These are phyloP conservation scores for Callinectes sapidus DNA, from an alignment of 2,888 invertebrate genomes.

Conservation along the genomic window DNA sequence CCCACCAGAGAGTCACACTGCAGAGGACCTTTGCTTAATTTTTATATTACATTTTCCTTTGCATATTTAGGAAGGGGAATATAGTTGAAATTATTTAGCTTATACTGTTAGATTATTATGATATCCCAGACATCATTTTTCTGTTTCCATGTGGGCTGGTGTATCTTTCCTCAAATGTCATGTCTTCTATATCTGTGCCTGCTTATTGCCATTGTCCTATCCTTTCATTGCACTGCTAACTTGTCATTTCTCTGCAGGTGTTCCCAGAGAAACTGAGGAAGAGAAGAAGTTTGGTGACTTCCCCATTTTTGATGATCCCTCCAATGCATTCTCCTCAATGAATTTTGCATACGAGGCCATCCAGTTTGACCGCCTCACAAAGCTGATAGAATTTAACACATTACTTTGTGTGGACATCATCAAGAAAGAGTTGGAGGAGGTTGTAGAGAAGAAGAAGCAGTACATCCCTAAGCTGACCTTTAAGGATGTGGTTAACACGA, in stretches of 20 bases:
- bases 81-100: no score
- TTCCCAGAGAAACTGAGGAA: conserved; percentile 75
- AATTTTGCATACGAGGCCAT: conserved; percentile 76
- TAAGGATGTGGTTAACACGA: conserved; percentile 48
- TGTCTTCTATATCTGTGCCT: no score
- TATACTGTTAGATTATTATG: no score
- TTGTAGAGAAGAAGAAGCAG: conserved; percentile 73
- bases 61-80: no score
- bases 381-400: conserved; percentile 77
- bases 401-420: conserved; percentile 75
- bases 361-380: conserved; percentile 76
- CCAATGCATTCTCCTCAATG: conserved; percentile 77
- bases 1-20: no score
- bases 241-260: conserved; percentile 74
- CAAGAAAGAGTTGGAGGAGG: conserved; percentile 75
- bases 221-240: neutral
- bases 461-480: conserved; percentile 43
- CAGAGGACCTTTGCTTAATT: no score
- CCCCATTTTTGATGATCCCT: conserved; percentile 76
- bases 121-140: no score
- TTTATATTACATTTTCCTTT: no score
- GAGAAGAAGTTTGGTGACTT: conserved; percentile 77
- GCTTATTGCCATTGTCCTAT: neutral
- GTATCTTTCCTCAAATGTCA: no score
- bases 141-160: no score